Base-by-base conservation (phyloP, 1,140 invertebrate genomes). In the Trichonephila clavipes region DNA sequence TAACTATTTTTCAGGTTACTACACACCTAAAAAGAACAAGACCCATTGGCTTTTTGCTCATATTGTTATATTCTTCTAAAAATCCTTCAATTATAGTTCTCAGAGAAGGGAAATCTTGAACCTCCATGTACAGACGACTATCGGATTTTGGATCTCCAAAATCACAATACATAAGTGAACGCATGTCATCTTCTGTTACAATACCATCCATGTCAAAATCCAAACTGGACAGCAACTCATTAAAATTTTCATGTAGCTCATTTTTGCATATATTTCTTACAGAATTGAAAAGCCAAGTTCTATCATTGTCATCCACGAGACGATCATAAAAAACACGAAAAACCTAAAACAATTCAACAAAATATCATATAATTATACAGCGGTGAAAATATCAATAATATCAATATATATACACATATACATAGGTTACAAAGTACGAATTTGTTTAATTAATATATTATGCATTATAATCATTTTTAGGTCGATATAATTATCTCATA, bases 31-130 rank as follows among this genome's bases (percentile, higher is more conserved):
- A 99, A 44, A 99, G 96, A 6, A 99, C 98, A 81, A 99, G 96
- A 96, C 98, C 98, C 99, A 99, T 99, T 0, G 98, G 98, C 95
- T 99, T 99, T 95, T 99, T 99, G 34, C 98, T 98, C 97, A 99
- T 98, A 93, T 98, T 98, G 95, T 99, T 99, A 95, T 97, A 99
- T 95, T 99, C 99, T 3, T 97, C 97, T 19, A 99, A 96, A 96
- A 98, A 99, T 0, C 97, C 97, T 95, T 99, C 98, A 0, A 98
- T 98, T n/a, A 98, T 98, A 0, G 97, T 96, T 94, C 97, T 97
- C 72, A 99, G 96, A 89, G 97, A 96, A 94, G 98, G 97, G 94
- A 99, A 96, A 95, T 99, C 98, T 2, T 96, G 96, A 0, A 99
- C 98, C 96, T 99, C 98, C 95, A 98, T 97, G 95, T 99, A 99